A percentile compares a stretch with the other conserved stretches of the same genome.
Conservation (phyloP, 2,113 vertebrate genomes). For the Dolichallabes microphthalmus region DNA sequence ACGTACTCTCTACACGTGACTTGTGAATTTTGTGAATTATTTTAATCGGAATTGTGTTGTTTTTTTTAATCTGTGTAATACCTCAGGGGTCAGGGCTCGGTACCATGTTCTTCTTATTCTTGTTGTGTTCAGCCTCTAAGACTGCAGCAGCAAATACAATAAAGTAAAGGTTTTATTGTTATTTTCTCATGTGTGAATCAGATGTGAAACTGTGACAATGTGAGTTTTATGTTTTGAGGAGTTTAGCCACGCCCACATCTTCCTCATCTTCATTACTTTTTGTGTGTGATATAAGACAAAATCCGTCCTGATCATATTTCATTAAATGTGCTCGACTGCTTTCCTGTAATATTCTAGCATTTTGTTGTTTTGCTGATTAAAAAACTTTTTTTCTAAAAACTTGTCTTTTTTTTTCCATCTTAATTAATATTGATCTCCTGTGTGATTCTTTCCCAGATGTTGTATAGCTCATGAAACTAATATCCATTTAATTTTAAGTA, state of each 20-base stretch:
- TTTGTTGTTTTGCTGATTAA: slow-evolving; percentile 14
- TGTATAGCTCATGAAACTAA: background rate
- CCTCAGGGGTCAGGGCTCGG: background rate
- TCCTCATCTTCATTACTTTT: background rate
- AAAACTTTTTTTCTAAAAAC: background rate
- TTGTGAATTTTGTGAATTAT: background rate
- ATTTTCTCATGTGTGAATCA: background rate
- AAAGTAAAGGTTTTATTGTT: background rate
- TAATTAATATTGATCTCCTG: background rate
- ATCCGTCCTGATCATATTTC: background rate
- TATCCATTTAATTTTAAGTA: background rate
- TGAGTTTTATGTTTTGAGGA: background rate
- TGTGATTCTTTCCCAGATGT: background rate
- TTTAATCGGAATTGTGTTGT: background rate
- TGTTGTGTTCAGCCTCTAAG: background rate
- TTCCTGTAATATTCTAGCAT: background rate
- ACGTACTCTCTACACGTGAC: too few species aligned
- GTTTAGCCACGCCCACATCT: background rate
- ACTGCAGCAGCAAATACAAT: slow-evolving; percentile 14
- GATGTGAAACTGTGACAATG: background rate
- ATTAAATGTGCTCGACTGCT: background rate
- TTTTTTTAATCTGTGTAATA: background rate
- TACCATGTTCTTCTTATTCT: background rate
- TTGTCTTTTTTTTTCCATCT: background rate
- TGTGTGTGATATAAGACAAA: background rate